Evolutionary conservation across 2,797 vertebrate species (phyloP), one percentile per base, ranked within the genome.

Genomic region (Phrynocephalus vlangalii): DNA sequence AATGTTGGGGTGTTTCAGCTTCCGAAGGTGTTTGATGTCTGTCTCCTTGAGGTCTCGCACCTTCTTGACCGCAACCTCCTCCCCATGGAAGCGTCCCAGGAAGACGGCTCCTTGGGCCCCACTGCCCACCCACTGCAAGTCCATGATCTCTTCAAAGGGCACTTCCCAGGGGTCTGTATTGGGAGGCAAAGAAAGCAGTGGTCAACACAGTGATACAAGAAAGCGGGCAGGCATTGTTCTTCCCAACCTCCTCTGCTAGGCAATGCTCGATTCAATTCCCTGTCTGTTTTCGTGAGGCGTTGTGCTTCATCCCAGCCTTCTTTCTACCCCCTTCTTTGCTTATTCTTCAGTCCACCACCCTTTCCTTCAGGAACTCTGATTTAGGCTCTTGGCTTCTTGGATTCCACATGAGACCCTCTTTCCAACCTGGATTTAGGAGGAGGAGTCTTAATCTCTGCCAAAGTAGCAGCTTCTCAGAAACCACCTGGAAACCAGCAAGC

Each of bases 61-160:
- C 96, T 99, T 99, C 96, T 99, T 99, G 86, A 99, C 98, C 0
- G 98, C 98, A 92, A 99, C 98, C 93, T 99, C 98, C 94, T 99
- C 98, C 7, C 98, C 98, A 0, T 98, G 98, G 91, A 99, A 98
- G 93, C 98, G 98, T 5, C 98, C 98, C 91, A 99, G 97, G 95
- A 99, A 99, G 85, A 99, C 98, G 0, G 98, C 98, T 0, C 98
- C 98, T 95, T 99, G 98, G 1, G 98, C 98, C 63, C 98, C 98
- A 1, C 98, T 99, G 95, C 98, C 98, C 87, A 99, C 98, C 98
- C 98, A 99, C 97, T 99, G 98, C 94, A 99, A 97, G 96, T 99
- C 98, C 26, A 98, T 98, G 95, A 99, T 99, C 97, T 99, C 98
- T 95, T 99, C 98, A 26, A 99, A 99, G 0, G 98, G 98, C 71